These are phyloP conservation scores for Tholera decimalis DNA, from an alignment of 2,888 invertebrate species.

Conservation along the genomic window DNA sequence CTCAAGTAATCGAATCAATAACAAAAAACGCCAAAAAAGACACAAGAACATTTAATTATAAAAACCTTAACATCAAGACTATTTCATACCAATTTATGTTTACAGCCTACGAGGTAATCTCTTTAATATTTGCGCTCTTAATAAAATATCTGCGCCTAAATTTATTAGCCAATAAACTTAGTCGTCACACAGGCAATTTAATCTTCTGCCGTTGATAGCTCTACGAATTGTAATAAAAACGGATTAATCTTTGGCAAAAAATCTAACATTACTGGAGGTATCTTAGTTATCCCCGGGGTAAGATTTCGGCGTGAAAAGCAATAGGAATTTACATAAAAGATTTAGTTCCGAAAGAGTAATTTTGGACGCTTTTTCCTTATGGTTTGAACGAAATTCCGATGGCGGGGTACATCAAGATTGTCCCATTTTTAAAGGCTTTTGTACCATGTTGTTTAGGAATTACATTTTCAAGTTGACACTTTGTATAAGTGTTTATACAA, in stretches of 20 bases:
- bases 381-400: conserved; percentile 47
- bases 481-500: background rate
- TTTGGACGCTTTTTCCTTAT: conserved; percentile 59
- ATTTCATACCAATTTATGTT: conserved; percentile 76
- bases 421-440: conserved; percentile 33
- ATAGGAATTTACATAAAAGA: conserved; percentile 68
- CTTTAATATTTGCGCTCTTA: conserved; percentile 82
- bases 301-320: conserved; percentile 62
- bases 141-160: conserved; percentile 81
- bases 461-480: background rate
- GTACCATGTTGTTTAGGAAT: conserved; percentile 25
- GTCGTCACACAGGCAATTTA: conserved; percentile 85
- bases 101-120: conserved; percentile 73
- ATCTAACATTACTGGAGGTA: conserved; percentile 47
- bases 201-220: conserved; percentile 77
- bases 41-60: conserved; percentile 7
- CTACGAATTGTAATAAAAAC: conserved; percentile 76
- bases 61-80: background rate
- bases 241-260: conserved; percentile 66
- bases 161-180: conserved; percentile 85
- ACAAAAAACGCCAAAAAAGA: conserved; percentile 27
- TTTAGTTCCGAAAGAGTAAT: conserved; percentile 61
- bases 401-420: conserved; percentile 35
- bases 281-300: conserved; percentile 54
- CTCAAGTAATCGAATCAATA: conserved; percentile 7